These are phyloP conservation scores for Oryzias dopingdopingensis DNA, from an alignment of 2,797 vertebrate species.

Conservation along the genomic window DNA sequence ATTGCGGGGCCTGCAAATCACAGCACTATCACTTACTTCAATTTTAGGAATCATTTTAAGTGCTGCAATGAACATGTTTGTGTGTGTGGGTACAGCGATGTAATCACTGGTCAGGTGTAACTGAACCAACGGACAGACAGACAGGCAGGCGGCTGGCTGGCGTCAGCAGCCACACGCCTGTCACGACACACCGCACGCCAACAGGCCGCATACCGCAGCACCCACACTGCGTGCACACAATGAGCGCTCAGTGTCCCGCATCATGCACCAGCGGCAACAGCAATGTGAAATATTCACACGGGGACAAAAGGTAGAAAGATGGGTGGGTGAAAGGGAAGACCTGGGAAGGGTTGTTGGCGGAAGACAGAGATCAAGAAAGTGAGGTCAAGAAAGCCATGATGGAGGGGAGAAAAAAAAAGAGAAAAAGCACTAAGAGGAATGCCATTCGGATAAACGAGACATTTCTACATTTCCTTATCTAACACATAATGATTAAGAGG, in stretches of 20 bases:
- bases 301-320: conserved; percentile 72
- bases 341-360: conserved; percentile 40
- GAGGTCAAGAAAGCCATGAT: conserved; percentile 12
- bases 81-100: conserved; percentile 49
- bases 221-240: conserved; percentile 79
- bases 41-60: conserved; percentile 10
- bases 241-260: conserved; percentile 75
- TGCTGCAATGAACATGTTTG: conserved; percentile 9
- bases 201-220: conserved; percentile 73
- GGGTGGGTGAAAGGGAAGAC: conserved; percentile 28
- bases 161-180: conserved; percentile 78
- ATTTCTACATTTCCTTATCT: background rate
- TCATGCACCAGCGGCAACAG: conserved; percentile 81
- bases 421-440: conserved; percentile 13
- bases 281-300: conserved; percentile 82
- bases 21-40: conserved; percentile 5
- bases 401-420: conserved; percentile 6
- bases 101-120: conserved; percentile 75
- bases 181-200: conserved; percentile 76
- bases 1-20: background rate
- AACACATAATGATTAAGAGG: too few species aligned
- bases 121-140: conserved; percentile 62
- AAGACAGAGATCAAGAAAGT: conserved; percentile 45
- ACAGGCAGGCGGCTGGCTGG: conserved; percentile 74
- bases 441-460: background rate